Conservation (phyloP, 2,797 vertebrate species). For the Urosaurus nigricauda region DNA sequence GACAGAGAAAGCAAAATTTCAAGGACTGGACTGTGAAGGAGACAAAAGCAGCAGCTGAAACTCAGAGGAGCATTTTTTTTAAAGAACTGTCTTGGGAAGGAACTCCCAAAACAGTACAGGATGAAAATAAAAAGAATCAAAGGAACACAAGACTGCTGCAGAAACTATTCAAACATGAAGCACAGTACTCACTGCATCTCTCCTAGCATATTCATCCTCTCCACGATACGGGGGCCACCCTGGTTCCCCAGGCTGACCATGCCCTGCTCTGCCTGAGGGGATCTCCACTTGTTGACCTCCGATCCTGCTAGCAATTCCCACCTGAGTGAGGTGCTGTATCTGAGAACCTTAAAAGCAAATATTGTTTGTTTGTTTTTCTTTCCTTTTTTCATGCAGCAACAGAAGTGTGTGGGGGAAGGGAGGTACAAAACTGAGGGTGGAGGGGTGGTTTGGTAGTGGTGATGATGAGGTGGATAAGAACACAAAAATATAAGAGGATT, state of each 20-base stretch:
- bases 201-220: conserved; percentile 87
- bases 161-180: conserved; percentile 73
- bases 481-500: not conserved
- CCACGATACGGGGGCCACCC: conserved; percentile 90
- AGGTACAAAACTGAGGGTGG: conserved; percentile 61
- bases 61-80: conserved; percentile 64
- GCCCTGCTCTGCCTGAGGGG: conserved; percentile 85
- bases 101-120: conserved; percentile 61
- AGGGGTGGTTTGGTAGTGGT: conserved; percentile 36
- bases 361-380: conserved; percentile 67
- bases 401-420: conserved; percentile 66
- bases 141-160: conserved; percentile 70
- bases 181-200: conserved; percentile 90
- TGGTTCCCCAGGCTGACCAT: conserved; percentile 86
- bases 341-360: conserved; percentile 88
- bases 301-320: conserved; percentile 94
- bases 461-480: conserved; percentile 27
- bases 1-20: conserved; percentile 37
- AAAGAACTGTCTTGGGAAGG: conserved; percentile 54
- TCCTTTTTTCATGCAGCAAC: conserved; percentile 72
- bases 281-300: conserved; percentile 88
- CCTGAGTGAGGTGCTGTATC: conserved; percentile 96
- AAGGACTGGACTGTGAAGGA: conserved; percentile 62
- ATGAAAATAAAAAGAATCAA: conserved; percentile 40
- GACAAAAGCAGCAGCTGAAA: conserved; percentile 61